Evolutionary conservation across 1,140 invertebrate species (phyloP), one percentile per base, ranked within the genome.

Genomic region (Bicyclus anynana): DNA sequence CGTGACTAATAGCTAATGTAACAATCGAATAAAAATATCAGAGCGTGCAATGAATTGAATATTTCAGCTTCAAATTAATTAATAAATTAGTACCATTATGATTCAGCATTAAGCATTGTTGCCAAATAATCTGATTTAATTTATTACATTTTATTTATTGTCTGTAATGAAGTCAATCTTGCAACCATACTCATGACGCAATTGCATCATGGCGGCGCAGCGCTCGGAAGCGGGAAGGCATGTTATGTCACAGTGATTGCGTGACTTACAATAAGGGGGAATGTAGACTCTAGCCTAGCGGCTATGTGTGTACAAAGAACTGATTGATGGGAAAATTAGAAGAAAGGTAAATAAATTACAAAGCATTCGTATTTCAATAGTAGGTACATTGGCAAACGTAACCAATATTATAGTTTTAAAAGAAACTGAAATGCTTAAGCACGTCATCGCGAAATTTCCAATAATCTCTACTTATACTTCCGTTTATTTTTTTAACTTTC

Each of bases 201-300:
- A 57, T 50, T 26, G 26, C 27, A 55, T 50, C 14, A 61, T 55
- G 47, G 59, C 59, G 57, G 10, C 49, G 33, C 33, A 2, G 44
- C 23, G 44, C 49, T 67, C 68, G 65, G 62, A 70, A 70, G 59
- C 65, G 61, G 63, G 65, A 62, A 67, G 65, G 61, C 33, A 16
- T 35, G 26, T 65, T 70, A 62, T 60, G 48, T 70, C 65, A 70
- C 42, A 14, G 47, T 14, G 29, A 27, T 67, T 65, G 62, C 62
- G 62, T 70, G 67, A 64, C 42, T 53, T 53, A 40, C 50, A 42
- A 49, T 54, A 60, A 60, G 58, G 59, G 59, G 46, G 47, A 51
- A 61, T 27, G 12, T 9, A 40, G 16, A 49, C 26, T 40, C 29
- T 13, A 27, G 44, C 44, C 44, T 47, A 47, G 23, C 20, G 44